Base-by-base conservation (phyloP, 2,888 invertebrate species). In the Escarpia spicata region DNA sequence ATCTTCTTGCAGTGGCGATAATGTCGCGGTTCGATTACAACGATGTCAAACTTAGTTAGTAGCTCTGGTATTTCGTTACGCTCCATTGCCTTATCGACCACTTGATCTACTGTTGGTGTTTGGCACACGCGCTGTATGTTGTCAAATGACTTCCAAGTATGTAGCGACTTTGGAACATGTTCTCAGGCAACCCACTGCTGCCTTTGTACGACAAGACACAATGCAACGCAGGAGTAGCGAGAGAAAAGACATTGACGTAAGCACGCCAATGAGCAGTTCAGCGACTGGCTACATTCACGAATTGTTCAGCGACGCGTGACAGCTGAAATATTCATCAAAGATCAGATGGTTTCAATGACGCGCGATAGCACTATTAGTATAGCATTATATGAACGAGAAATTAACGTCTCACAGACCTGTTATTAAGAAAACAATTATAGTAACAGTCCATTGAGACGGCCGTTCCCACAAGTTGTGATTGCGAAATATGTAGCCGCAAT, bases 311-410 rank as follows among this genome's bases (percentile, higher is more conserved):
- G 19, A n/a, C 75, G 75, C 75, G 26, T 75, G 75, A 26, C 75
- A 26, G 26, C 75, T 75, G 26, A 75, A 75, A 75, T 37, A 37
- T 75, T 75, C 75, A 75, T 75, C 75, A 26, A 75, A 4, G 75
- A 75, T 75, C n/a, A 75, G 26, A 26, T 75, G 75, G 19, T 75
- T 75, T 75, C 75, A 75, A 75, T 75, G 75, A 26, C 26, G 26
- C n/a, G 19, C 75, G 75, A 75, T 75, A 75, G 6, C 75, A 26
- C 75, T 75, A 75, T 75, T 75, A 75, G 19, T 75, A 75, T 19
- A 75, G 75, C 75, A 26, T 75, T 75, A 26, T 75, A 75, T 75
- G 75, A 75, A 75, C 75, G 75, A 75, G 75, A n/a, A 75, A n/a
- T 75, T 75, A n/a, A 26, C 75, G 75, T 75, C 75, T 75, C 75